phyloP scores from a whole-genome alignment of 2,797 vertebrate species.

The Phataginus tricuspis region DNA sequence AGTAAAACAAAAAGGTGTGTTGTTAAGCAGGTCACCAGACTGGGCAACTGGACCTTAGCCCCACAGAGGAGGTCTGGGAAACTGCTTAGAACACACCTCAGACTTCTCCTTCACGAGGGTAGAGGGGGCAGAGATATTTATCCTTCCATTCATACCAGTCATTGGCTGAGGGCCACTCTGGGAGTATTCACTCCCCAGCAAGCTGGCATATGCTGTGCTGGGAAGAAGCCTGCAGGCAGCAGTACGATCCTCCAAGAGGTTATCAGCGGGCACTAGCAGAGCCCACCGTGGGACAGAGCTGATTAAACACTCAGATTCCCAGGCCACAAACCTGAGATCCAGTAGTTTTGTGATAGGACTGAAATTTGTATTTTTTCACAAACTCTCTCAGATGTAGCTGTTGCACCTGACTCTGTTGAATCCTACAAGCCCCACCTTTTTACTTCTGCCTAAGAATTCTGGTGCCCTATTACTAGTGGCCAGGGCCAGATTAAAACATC shows the following conservation, averaged over 20 bases:
- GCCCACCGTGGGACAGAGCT: not conserved
- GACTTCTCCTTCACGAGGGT: not conserved
- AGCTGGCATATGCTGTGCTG: not conserved
- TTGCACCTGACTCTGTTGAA: not conserved
- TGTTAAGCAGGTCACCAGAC: not conserved
- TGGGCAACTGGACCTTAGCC: not conserved
- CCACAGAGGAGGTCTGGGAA: not conserved
- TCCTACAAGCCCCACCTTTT: not conserved
- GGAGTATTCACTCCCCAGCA: not conserved
- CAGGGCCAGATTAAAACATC: not conserved
- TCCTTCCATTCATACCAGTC: not conserved
- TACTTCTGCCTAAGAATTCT: not conserved
- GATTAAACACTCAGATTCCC: not conserved
- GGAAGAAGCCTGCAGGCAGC: not conserved
- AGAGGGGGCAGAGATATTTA: not conserved
- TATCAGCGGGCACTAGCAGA: not conserved
- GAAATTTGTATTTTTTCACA: not conserved
- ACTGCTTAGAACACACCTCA: not conserved
- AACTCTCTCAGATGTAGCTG: not conserved
- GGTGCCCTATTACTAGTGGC: not conserved
- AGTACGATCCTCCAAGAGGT: not conserved
- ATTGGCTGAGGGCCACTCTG: not conserved
- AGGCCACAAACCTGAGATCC: not conserved
- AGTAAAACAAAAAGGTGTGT: not conserved
- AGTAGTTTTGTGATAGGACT: not conserved